phyloP scores from a whole-genome alignment of 2,797 vertebrate species.

The Tokudaia tokunoshimensis region DNA sequence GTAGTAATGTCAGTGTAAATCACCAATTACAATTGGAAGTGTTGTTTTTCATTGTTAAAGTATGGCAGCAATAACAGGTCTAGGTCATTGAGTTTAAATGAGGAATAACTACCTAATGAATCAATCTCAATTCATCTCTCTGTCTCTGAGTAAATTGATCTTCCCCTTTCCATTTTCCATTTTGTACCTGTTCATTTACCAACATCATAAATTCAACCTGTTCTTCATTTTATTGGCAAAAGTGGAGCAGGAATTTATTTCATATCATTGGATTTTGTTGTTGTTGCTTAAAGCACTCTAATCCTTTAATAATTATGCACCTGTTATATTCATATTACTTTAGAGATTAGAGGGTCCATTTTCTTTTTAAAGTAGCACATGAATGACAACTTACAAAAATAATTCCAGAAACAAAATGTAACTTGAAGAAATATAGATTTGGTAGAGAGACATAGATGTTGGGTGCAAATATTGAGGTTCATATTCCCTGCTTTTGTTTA shows the following conservation, averaged over 20 bases:
- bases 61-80: conserved; percentile 14
- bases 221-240: conserved; percentile 1
- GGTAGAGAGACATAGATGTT: not conserved
- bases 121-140: not conserved
- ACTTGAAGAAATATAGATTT: conserved; percentile 40
- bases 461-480: not conserved
- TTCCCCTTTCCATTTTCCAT: not conserved
- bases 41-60: not conserved
- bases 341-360: conserved; percentile 2
- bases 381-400: conserved; percentile 58
- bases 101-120: not conserved
- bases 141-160: conserved; percentile 11
- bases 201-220: conserved; percentile 18
- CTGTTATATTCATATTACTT: conserved; percentile 20
- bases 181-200: conserved; percentile 41
- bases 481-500: conserved; percentile 23
- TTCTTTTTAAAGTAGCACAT: conserved; percentile 4
- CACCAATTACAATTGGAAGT: conserved; percentile 6
- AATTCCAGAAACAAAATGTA: not conserved
- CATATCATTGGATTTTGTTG: not conserved
- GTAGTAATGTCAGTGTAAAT: conserved; percentile 14
- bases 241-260: not conserved
- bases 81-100: conserved; percentile 51
- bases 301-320: conserved; percentile 20
- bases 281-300: conserved; percentile 56